Conservation (phyloP, 2,888 invertebrate species). For the Noctua comes region DNA sequence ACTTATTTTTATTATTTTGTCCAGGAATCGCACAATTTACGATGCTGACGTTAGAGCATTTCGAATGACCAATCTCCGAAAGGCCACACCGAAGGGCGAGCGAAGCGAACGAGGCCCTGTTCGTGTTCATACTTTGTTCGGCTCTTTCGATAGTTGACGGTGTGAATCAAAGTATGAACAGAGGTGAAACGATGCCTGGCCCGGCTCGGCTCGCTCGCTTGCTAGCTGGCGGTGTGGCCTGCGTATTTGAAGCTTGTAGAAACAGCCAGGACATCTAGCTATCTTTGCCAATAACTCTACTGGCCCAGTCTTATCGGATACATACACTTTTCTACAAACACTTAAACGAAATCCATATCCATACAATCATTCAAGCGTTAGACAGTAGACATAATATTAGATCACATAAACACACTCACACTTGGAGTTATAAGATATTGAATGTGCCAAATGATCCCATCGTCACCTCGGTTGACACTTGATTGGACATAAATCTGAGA, state of each 20-base stretch:
- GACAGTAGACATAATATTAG: not conserved
- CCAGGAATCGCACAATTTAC: not conserved
- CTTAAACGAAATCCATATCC: not conserved
- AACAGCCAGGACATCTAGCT: not conserved
- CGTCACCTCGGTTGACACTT: slow-evolving; percentile 17
- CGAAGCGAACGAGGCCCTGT: no score
- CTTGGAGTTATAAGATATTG: not conserved
- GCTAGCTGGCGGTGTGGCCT: no score
- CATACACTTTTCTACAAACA: not conserved
- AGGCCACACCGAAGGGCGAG: no score
- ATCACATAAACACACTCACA: slow-evolving; percentile 3
- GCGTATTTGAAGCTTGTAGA: not conserved
- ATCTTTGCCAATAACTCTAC: not conserved
- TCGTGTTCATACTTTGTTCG: no score
- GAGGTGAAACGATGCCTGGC: no score
- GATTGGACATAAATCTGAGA: slow-evolving; percentile 24
- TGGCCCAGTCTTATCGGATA: not conserved
- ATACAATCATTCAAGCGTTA: not conserved
- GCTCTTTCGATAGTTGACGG: no score
- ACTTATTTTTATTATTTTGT: not conserved
- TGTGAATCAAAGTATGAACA: no score
- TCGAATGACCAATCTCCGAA: not conserved
- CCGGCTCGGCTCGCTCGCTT: no score
- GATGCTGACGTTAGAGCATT: not conserved
- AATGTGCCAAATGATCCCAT: slow-evolving; percentile 23